Evolutionary conservation across 2,797 vertebrate species (phyloP), one percentile per base, ranked within the genome.

Genomic region (Poecilia wingei): DNA sequence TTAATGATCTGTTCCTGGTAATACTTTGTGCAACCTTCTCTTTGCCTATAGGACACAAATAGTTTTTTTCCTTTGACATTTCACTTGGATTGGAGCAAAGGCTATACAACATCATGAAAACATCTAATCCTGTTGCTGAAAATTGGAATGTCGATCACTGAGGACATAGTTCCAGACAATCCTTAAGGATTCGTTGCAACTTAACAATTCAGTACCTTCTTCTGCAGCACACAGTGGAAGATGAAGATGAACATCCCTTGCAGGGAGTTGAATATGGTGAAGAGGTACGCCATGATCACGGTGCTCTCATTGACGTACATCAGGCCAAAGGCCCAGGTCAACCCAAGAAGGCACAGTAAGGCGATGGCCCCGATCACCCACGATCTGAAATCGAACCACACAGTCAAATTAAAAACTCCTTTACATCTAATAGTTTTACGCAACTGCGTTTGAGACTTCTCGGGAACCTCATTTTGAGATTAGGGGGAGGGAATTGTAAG

Each of bases 171-270:
- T 43, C 9, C 22, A 41, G 10, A 43, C 43, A 6, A n/a, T 25
- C 22, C 36, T 69, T 31, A 28, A 73, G 28, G 39, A 14, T 36
- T 12, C 2, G 3, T n/a, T 49, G n/a, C 5, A 25, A 47, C 9
- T 31, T 8, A 4, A 55, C 2, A 59, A 74, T 47, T 3, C 4
- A 18, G 87, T 94, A 98, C 98, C 98, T 99, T 99, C 93, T 99
- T 99, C 95, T 99, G 98, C 87, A 99, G 97, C 80, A 99, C 98
- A 90, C 98, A 99, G 95, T 99, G 98, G 96, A 99, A 99, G 95
- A 99, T 99, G 95, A 99, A 99, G 96, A 99, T 99, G 95, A 99
- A 99, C 98, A 99, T 99, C 86, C 98, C 98, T 94, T 99, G 98
- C 78, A 99, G 97, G 93, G 98, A 99, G 97, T 99, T 99, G 96